These are phyloP conservation scores for Vanacampus margaritifer DNA, from an alignment of 2,113 vertebrate genomes.

Conservation along the genomic window DNA sequence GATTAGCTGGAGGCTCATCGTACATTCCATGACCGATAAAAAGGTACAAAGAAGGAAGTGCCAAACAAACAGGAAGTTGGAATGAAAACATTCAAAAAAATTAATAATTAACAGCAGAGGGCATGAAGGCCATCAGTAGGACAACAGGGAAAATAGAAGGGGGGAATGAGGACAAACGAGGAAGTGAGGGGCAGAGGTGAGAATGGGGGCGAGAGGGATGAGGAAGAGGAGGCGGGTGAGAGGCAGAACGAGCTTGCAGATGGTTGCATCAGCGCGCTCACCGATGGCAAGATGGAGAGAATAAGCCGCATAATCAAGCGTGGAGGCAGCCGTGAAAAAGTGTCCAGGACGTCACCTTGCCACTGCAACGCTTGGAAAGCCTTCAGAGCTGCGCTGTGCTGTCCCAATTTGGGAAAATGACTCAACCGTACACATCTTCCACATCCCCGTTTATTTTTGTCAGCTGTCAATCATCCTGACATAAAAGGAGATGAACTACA, in stretches of 20 bases:
- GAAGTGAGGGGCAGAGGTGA: neutral
- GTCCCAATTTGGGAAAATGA: slow-evolving; percentile 21
- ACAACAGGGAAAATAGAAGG: neutral
- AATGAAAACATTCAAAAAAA: neutral
- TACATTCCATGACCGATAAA: slow-evolving; percentile 57
- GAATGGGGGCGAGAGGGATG: neutral
- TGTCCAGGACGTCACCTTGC: slow-evolving; percentile 50
- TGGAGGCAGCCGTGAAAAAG: slow-evolving; percentile 49
- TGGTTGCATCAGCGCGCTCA: slow-evolving; percentile 61
- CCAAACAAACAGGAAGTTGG: neutral
- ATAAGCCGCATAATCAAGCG: slow-evolving; percentile 56
- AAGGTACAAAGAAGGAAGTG: slow-evolving; percentile 28
- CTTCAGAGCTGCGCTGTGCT: slow-evolving; percentile 33
- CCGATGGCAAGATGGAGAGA: slow-evolving; percentile 54
- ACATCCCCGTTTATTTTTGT: slow-evolving; percentile 36
- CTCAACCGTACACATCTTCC: slow-evolving; percentile 12
- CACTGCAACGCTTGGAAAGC: slow-evolving; percentile 23
- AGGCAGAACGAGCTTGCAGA: slow-evolving; percentile 48
- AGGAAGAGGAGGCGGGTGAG: slow-evolving; percentile 12
- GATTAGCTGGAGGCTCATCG: slow-evolving; percentile 71
- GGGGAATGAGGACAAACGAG: neutral
- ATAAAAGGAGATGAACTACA: neutral
- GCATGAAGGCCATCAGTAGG: neutral
- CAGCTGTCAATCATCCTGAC: slow-evolving; percentile 9
- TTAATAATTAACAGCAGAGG: neutral